Conservation (phyloP, 1,140 invertebrate species). For the Tigriopus japonicus region DNA sequence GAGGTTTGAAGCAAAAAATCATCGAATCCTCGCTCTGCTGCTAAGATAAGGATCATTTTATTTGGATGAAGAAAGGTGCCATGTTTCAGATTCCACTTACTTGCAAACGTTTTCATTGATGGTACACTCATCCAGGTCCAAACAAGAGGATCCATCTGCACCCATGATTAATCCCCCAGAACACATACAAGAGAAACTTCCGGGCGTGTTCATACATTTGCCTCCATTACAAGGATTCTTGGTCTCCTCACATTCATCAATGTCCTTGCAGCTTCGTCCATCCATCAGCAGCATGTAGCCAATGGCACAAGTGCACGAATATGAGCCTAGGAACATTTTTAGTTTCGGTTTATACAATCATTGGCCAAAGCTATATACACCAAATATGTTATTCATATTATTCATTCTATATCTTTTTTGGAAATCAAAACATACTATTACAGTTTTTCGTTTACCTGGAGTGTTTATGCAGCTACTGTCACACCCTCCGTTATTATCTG, state of each 20-base stretch:
- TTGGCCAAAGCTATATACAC: too few relatives aligned
- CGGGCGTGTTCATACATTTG: constrained; percentile 53
- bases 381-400: too few relatives aligned
- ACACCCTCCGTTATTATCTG: constrained; percentile 39
- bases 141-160: constrained; percentile 43
- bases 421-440: too few relatives aligned
- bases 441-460: constrained; percentile 21
- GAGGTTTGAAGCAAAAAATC: too few relatives aligned
- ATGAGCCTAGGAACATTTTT: too few relatives aligned
- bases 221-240: constrained; percentile 62
- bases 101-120: constrained; percentile 13
- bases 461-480: constrained; percentile 41
- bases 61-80: constrained; percentile 2
- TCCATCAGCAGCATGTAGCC: constrained; percentile 28
- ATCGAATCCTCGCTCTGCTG: too few relatives aligned
- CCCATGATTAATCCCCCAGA: constrained; percentile 46
- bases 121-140: constrained; percentile 25
- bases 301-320: constrained; percentile 21
- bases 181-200: constrained; percentile 56
- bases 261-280: constrained; percentile 27
- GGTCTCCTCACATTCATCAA: constrained; percentile 55
- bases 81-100: neutral
- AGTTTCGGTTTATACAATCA: too few relatives aligned
- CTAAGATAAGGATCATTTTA: too few relatives aligned
- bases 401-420: too few relatives aligned